Evolutionary conservation across 2,113 vertebrate genomes (phyloP), one percentile per base, ranked within the genome.

Genomic region (Alligator sinensis): DNA sequence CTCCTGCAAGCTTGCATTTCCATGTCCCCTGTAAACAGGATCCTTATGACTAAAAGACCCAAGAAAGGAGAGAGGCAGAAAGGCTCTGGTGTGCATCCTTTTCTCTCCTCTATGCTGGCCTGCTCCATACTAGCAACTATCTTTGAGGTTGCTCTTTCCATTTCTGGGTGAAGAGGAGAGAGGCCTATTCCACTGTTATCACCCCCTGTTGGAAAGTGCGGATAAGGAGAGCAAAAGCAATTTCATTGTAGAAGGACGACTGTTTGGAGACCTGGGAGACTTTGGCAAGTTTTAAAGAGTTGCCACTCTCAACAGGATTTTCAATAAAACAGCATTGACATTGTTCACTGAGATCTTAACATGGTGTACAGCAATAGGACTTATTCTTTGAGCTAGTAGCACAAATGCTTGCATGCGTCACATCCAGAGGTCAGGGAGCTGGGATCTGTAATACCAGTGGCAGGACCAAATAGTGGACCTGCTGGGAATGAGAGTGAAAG

Each of bases 111-210:
- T 95, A n/a, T 95, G 93, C 88, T 34, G 92, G 86, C 81, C 86
- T 91, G 88, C 77, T 88, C 76, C 88, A 88, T 34, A 87, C 79
- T 92, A 61, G 79, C 77, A 87, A 13, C 82, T 96, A 94, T 95
- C 87, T 94, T 47, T 47, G 47, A 7, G 27, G 62, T 27, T 13
- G 25, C 25, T 27, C 25, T 54, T 86, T 91, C 82, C 60, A 92
- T 95, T 95, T 87, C 22, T 18, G 68, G 96, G 92, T 47, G 96
- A 88, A 95, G 95, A 95, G 91, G 89, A 96, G 86, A 93, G 84
- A 78, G 92, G 92, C 91, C 89, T 93, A 86, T 84, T 80, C 68
- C 93, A 88, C 92, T 92, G 86, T 84, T 91, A 86, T 94, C 62
- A 60, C 63, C 88, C 54, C 91, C 89, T 94, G 86, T 90, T 96